These are phyloP conservation scores for Belgica antarctica DNA, from an alignment of 2,888 invertebrate species.

Conservation along the genomic window DNA sequence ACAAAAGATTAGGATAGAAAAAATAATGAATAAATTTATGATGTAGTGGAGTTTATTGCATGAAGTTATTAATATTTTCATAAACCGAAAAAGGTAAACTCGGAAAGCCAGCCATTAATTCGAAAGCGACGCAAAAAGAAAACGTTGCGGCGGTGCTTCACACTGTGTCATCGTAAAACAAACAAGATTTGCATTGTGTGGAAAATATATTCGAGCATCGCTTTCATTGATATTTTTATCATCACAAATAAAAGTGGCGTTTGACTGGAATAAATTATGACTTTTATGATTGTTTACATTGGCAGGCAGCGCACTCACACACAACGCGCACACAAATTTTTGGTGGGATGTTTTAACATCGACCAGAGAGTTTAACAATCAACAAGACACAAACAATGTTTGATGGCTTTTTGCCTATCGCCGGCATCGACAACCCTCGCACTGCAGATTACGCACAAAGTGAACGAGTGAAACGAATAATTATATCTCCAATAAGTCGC, in stretches of 20 bases:
- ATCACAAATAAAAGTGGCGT: constrained; percentile 24
- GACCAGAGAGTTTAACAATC: not conserved
- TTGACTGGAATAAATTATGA: constrained; percentile 30
- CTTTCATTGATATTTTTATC: constrained; percentile 18
- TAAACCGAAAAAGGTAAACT: constrained; percentile 10
- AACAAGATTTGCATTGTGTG: constrained; percentile 41
- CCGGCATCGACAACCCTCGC: not conserved
- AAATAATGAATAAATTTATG: constrained; percentile 36
- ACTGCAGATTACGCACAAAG: constrained; percentile 21
- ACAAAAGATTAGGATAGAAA: constrained; percentile 41
- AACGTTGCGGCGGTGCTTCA: not conserved
- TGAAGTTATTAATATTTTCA: constrained; percentile 5
- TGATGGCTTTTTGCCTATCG: not conserved
- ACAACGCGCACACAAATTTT: constrained; percentile 21
- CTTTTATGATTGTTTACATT: constrained; percentile 43
- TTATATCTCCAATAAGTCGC: constrained; percentile 36
- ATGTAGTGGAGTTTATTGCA: not conserved
- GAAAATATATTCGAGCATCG: too few species aligned
- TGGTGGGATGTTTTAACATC: constrained; percentile 33
- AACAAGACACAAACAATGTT: constrained; percentile 30
- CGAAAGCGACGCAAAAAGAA: not conserved
- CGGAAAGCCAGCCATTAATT: not conserved
- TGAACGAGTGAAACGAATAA: constrained; percentile 41
- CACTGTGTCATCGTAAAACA: constrained; percentile 30
- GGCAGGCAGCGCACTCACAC: not conserved